Evolutionary conservation across 1,140 invertebrate species (phyloP), one percentile per base, ranked within the genome.

Genomic region (Scylla paramamosain): DNA sequence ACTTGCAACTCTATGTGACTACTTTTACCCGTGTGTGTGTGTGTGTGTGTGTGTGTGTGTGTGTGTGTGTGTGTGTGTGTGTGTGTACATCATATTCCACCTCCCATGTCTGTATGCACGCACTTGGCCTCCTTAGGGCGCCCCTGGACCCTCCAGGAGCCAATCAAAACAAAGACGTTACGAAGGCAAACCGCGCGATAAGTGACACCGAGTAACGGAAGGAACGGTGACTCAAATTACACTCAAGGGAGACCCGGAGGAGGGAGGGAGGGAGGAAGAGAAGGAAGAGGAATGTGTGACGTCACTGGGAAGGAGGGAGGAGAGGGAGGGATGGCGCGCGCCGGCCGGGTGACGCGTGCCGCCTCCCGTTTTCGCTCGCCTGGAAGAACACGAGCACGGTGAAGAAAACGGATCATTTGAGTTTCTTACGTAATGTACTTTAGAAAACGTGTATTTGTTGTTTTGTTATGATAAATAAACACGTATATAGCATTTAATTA

Each of bases 221-320:
- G 67, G 67, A 77, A n/a, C 67, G 25, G 20, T 20, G 67, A 20
- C 12, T 77, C 67, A 77, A 25, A 77, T 77, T 77, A 77, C 67
- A n/a, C 67, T 32, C 39, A 46, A 90, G 45, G 45, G 45, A 31
- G 46, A 90, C 28, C 88, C 25, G 31, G 45, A n/a, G 88, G 88
- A 90, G 88, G 39, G 88, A 28, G 39, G 45, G 88, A 14, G 0
- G 88, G 20, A 14, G 14, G 88, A 14, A 16, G 88, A 32, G 88
- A 52, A 89, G 88, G 88, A 52, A 45, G 32, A 46, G n/a, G 88
- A 48, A 90, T 16, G 88, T 25, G 46, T 88, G 87, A 48, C 32
- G 87, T 39, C 46, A 32, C 20, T 10, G 0, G 31, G 32, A 8
- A 48, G 28, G 87, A 48, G 6, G 29, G 29, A 39, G 25, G 31